A percentile compares a stretch with the other conserved stretches of the same genome.
These are phyloP conservation scores for Exephanes ischioxanthus DNA, from an alignment of 2,888 invertebrate species.

Conservation along the genomic window DNA sequence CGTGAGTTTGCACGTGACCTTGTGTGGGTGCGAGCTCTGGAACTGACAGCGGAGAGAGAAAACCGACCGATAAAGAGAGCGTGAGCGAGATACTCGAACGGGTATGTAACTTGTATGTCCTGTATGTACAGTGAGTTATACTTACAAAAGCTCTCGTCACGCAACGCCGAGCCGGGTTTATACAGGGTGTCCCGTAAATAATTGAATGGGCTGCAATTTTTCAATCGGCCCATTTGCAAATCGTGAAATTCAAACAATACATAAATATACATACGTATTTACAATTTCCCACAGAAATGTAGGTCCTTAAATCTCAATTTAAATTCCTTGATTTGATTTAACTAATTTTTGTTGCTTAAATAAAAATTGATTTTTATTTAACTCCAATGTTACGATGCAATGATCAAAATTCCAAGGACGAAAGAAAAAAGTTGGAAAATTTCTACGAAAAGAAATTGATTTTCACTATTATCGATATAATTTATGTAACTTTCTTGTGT, in stretches of 20 bases:
- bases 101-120: slow-evolving; percentile 46
- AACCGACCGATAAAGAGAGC: slow-evolving; percentile 34
- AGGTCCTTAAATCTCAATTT: too few relatives aligned
- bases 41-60: slow-evolving; percentile 48
- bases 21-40: slow-evolving; percentile 54
- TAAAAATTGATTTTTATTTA: too few relatives aligned
- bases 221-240: background rate
- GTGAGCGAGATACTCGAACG: slow-evolving; percentile 30
- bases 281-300: background rate
- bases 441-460: too few relatives aligned
- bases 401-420: too few relatives aligned
- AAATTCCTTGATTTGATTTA: too few relatives aligned
- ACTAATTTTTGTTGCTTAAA: too few relatives aligned
- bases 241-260: background rate
- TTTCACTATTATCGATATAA: too few relatives aligned
- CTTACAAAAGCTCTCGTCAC: slow-evolving; percentile 59
- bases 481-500: background rate
- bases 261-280: background rate
- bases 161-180: slow-evolving; percentile 39
- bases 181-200: slow-evolving; percentile 42
- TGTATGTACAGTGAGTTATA: slow-evolving; percentile 40
- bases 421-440: too few relatives aligned
- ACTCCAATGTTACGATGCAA: too few relatives aligned
- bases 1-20: slow-evolving; percentile 64
- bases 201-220: background rate